Base-by-base conservation (phyloP, 2,113 vertebrate species). In the Scortum barcoo region DNA sequence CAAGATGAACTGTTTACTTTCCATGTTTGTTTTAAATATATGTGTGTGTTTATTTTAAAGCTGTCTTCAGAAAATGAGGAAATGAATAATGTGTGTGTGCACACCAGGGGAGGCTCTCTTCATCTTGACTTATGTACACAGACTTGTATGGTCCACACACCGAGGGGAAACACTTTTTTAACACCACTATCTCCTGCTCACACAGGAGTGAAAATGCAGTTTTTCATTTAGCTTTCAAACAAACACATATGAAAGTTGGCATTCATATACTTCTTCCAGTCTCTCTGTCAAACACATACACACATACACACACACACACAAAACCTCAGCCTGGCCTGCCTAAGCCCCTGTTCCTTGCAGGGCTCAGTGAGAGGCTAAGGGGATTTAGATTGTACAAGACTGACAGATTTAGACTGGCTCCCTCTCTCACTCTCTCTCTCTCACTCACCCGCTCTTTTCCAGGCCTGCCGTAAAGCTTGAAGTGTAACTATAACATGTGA, bases 381-480 rank as follows among this genome's bases (percentile, higher is more conserved):
- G 91, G 91, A 92, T 93, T 93, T 94, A 91, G 87, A 89, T 87
- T 79, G 80, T 91, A 93, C 91, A 93, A 90, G 84, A 84, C 81
- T 79, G 78, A 91, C 88, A 93, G 88, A 86, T 93, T 91, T 86
- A 80, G 83, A 81, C 83, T 73, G 86, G 86, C 85, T 84, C 86
- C 76, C 85, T 76, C 66, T 83, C 65, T 81, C 72, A 80, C 81
- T 81, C 81, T 81, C 81, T 72, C 61, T 77, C 10, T 19, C 77
- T 73, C 58, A 72, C 86, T 86, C 73, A 54, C 79, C 40, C 26
- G 3, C 50, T 80, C 61, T 53, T 50, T 83, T 81, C 46, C 57
- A 53, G 75, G 69, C 75, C 62, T 62, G 50, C 88, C 82, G 82
- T 78, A 80, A 82, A 71, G 67, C 73, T 48, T 75, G 26, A 81